Evolutionary conservation across 53 echinoderm and acorn worm genomes (phyloP), one percentile per base, ranked within the genome.

Genomic region (Paelopatides confundens): DNA sequence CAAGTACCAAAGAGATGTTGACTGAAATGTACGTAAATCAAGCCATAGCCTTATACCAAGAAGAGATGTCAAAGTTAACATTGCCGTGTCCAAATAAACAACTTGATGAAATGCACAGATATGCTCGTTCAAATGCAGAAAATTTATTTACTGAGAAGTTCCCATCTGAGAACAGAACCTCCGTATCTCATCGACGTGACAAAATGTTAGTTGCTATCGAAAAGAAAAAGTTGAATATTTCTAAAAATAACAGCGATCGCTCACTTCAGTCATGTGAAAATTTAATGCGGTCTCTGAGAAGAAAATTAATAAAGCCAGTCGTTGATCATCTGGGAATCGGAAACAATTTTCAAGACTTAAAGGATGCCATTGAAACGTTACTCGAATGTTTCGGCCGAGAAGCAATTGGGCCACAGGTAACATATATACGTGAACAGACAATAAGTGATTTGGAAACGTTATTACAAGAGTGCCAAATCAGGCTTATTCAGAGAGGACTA

Each of bases 221-320:
- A 33, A 51, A 27, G 15, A 31, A 79, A 21, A 79, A 34, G 53
- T 12, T 13, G 3, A 4, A 14, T 21, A 5, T 79, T 18, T 4
- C 34, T 13, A 27, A 79, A 31, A 51, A 79, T 18, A 79, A 79
- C 21, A 27, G 33, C 6, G 28, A 47, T 32, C 33, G 24, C 21
- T 79, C 79, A 54, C 30, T 31, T 1, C 52, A 79, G 53, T 9
- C 28, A 5, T 79, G 79, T 79, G 49, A 79, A 79, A 53, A 79
- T 11, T n/a, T 54, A 29, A 32, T 52, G 28, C 46, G 26, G 13
- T 29, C 24, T 8, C 53, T 79, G 5, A 15, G 33, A 26, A 0
- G 15, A 33, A 48, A 79, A 53, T 53, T 52, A 3, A 7, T 79
- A 12, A 13, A 79, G 26, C 51, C 52, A 52, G 18, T 79, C 30